Conservation (phyloP, 2,113 vertebrate genomes). For the Panthera tigris region DNA sequence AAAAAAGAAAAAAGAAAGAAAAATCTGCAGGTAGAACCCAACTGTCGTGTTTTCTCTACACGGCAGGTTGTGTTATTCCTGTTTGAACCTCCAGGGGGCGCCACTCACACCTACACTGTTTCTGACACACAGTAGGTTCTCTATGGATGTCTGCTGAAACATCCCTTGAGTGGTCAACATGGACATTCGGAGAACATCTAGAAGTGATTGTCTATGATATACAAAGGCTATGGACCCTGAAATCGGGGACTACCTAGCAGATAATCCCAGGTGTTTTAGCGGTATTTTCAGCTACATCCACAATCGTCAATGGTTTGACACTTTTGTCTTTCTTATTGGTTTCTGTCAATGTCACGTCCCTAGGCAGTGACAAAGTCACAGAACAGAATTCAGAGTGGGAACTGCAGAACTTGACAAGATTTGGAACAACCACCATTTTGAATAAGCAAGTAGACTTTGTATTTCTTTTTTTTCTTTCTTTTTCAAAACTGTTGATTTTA, state of each 20-base stretch:
- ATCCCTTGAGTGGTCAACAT: background rate
- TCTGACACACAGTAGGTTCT: background rate
- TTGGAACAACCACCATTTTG: slow-evolving; percentile 3
- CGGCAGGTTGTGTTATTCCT: background rate
- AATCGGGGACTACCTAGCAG: background rate
- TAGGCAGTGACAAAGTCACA: background rate
- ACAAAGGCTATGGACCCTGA: background rate
- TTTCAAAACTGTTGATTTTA: slow-evolving; percentile 42
- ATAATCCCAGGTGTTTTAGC: background rate
- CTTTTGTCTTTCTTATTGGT: background rate
- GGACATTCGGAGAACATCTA: background rate
- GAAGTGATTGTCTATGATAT: background rate
- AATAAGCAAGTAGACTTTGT: slow-evolving; percentile 24
- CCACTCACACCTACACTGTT: background rate
- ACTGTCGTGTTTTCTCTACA: background rate
- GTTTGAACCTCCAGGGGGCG: background rate
- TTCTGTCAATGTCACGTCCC: slow-evolving; percentile 9
- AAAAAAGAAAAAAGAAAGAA: background rate
- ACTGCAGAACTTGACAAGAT: background rate
- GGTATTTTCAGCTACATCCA: background rate
- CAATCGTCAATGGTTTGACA: background rate
- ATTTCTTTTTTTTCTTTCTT: background rate
- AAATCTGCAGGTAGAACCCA: background rate
- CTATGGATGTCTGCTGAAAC: background rate
- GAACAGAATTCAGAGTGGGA: background rate